Conservation (phyloP, 2,888 invertebrate species). For the Athrips mouffetella region DNA sequence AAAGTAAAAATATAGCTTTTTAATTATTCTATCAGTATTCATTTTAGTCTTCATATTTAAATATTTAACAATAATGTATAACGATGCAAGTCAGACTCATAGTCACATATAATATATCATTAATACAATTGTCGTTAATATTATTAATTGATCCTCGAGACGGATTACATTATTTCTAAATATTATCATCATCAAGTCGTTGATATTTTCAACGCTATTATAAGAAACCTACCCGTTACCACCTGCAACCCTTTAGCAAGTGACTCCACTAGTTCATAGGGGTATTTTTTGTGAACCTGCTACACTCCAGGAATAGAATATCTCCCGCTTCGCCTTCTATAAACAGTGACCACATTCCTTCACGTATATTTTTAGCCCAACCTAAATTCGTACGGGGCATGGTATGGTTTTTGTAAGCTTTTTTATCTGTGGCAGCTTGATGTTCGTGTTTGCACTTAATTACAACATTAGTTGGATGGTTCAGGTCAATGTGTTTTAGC, state of each 20-base stretch:
- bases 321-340: constrained; percentile 62
- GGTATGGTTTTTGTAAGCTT: constrained; percentile 24
- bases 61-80: no score
- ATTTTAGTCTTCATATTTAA: no score
- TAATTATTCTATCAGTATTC: no score
- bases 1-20: no score
- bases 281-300: constrained; percentile 52
- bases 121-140: no score
- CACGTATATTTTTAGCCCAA: constrained; percentile 52
- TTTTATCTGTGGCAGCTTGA: constrained; percentile 11
- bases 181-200: not conserved
- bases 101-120: no score
- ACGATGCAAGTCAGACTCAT: no score
- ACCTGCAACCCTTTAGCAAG: constrained; percentile 13
- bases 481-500: not conserved
- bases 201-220: not conserved
- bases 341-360: constrained; percentile 71
- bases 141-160: no score
- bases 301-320: constrained; percentile 43
- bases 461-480: not conserved
- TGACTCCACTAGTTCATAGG: constrained; percentile 13
- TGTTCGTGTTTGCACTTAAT: not conserved
- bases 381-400: constrained; percentile 63
- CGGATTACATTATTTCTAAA: not conserved
- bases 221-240: not conserved